A percentile compares a stretch with the other conserved stretches of the same genome.
Evolutionary conservation across 2,888 invertebrate species (phyloP).

Genomic region (Gnatocerus cornutus): DNA sequence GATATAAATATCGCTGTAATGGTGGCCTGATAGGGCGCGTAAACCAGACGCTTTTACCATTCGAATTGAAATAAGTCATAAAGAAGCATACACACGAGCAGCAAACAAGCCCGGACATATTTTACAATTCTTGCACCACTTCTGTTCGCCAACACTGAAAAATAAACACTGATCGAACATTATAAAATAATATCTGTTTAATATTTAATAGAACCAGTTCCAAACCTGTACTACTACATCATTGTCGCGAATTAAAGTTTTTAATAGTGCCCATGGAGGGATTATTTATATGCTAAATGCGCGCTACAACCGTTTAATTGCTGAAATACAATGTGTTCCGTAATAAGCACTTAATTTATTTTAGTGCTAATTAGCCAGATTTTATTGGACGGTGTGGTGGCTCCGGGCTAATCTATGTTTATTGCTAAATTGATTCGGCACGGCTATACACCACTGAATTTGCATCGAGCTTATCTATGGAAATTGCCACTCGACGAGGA

Average conservation of each 20-base stretch:
- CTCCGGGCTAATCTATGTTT: conserved; percentile 48
- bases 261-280: conserved; percentile 61
- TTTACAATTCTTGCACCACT: conserved; percentile 63
- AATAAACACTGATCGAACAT: conserved; percentile 63
- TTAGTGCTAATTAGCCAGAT: conserved; percentile 65
- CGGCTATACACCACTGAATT: conserved; percentile 33
- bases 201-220: conserved; percentile 69
- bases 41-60: conserved; percentile 52
- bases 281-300: conserved; percentile 66
- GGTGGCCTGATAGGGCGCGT: conserved; percentile 51
- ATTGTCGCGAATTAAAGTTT: conserved; percentile 67
- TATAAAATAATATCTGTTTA: conserved; percentile 68
- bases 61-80: conserved; percentile 58
- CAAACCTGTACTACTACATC: conserved; percentile 66
- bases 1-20: conserved; percentile 57
- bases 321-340: conserved; percentile 67
- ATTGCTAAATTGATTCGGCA: conserved; percentile 50
- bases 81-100: conserved; percentile 50
- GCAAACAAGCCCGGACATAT: conserved; percentile 62
- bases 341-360: conserved; percentile 68
- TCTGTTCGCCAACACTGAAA: conserved; percentile 61
- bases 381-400: conserved; percentile 56
- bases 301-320: conserved; percentile 63
- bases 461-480: conserved; percentile 48
- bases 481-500: conserved; percentile 39